Evolutionary conservation across 2,113 vertebrate species (phyloP).

Genomic region (Pygoscelis antarcticus): DNA sequence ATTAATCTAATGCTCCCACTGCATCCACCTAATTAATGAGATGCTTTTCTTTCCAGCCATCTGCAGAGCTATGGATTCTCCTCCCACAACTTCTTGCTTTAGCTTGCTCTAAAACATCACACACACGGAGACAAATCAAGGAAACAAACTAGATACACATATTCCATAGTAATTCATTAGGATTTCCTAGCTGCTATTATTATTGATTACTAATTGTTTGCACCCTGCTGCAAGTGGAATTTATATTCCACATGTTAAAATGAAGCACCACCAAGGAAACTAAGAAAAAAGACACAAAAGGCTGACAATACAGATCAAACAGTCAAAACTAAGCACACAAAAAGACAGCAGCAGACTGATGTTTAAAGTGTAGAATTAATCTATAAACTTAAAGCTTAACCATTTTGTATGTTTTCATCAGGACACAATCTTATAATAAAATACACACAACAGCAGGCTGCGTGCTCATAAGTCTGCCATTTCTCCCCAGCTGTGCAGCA

Average conservation of each 20-base stretch:
- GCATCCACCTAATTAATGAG: constrained; percentile 16
- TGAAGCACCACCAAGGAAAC: not conserved
- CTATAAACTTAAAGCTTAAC: not conserved
- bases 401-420: not conserved
- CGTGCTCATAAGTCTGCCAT: not conserved
- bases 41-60: constrained; percentile 34
- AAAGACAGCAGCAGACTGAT: not conserved
- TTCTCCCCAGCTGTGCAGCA: constrained; percentile 32
- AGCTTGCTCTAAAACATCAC: not conserved
- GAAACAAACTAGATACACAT: not conserved
- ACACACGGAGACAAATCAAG: not conserved
- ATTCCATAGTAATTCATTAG: not conserved
- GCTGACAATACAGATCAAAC: not conserved
- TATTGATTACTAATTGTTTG: not conserved
- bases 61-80: constrained; percentile 12
- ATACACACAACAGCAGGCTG: not conserved
- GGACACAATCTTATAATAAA: not conserved
- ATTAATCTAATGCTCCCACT: constrained; percentile 43
- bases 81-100: not conserved
- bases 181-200: not conserved
- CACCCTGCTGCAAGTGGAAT: not conserved
- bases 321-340: not conserved
- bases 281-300: not conserved
- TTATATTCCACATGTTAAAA: not conserved
- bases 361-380: not conserved